Conservation (phyloP, 2,113 vertebrate species). For the Cyanocitta stelleri region DNA sequence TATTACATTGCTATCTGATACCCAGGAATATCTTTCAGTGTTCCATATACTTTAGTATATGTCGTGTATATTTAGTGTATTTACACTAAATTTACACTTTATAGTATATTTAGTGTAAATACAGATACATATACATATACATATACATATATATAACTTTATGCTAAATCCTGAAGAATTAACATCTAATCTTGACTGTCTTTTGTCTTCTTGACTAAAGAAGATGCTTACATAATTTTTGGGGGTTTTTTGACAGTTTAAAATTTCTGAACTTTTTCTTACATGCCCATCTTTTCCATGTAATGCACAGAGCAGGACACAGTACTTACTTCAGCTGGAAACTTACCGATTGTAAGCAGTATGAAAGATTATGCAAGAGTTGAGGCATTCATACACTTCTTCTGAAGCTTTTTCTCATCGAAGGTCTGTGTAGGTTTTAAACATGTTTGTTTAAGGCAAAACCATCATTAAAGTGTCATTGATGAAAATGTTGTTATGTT, state of each 20-base stretch:
- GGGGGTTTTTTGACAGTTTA: background rate
- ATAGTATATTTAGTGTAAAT: too few species aligned
- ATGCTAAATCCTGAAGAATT: background rate
- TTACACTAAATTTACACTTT: too few species aligned
- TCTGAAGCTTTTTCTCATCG: background rate
- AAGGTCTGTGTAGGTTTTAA: background rate
- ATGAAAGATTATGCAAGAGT: background rate
- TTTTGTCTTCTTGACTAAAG: background rate
- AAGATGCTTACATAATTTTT: background rate
- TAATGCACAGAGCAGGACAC: background rate
- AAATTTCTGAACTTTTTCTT: background rate
- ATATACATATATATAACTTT: background rate
- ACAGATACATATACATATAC: background rate
- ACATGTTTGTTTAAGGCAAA: background rate
- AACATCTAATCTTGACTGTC: background rate
- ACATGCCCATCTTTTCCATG: rapidly evolving
- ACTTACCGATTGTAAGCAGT: background rate
- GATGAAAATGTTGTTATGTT: background rate
- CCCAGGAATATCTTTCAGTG: background rate
- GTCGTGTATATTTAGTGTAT: too few species aligned
- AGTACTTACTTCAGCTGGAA: background rate
- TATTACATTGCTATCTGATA: background rate
- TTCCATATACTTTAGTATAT: background rate
- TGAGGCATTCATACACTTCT: background rate
- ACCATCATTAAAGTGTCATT: background rate